phyloP scores from a whole-genome alignment of 2,888 invertebrate genomes.

The Drosophila longiperda region DNA sequence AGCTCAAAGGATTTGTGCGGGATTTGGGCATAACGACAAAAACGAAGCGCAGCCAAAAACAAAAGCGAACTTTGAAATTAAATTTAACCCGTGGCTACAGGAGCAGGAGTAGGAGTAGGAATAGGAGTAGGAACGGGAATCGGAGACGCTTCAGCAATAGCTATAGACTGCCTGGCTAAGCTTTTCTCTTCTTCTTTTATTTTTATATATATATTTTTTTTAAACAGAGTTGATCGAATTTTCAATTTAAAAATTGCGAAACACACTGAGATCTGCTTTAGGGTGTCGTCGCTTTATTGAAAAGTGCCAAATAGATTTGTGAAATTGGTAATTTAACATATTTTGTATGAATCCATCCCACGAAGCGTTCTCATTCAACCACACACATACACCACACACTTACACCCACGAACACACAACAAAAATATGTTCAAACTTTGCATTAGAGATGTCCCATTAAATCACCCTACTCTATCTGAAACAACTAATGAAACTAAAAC shows the following conservation, averaged over 20 bases:
- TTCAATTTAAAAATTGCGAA: slow-evolving; percentile 65
- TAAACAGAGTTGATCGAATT: slow-evolving; percentile 50
- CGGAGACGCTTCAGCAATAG: slow-evolving; percentile 7
- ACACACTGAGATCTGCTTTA: slow-evolving; percentile 7
- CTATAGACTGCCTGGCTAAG: slow-evolving; percentile 46
- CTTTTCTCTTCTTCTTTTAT: slow-evolving; percentile 20
- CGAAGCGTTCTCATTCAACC: not conserved
- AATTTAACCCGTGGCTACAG: slow-evolving; percentile 71
- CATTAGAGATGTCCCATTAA: slow-evolving; percentile 36
- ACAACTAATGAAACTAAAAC: not conserved
- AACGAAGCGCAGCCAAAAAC: slow-evolving; percentile 63
- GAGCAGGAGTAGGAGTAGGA: not conserved
- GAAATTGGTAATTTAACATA: slow-evolving; percentile 70
- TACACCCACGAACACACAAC: not conserved
- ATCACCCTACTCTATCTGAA: not conserved
- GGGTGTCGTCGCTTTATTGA: slow-evolving; percentile 47
- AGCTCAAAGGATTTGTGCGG: slow-evolving; percentile 80
- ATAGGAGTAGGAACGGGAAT: not conserved
- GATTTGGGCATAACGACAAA: slow-evolving; percentile 79
- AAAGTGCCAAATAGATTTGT: slow-evolving; percentile 63
- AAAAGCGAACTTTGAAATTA: slow-evolving; percentile 73
- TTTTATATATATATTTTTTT: slow-evolving; percentile 16
- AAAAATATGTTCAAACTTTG: not conserved
- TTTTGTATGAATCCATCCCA: slow-evolving; percentile 14
- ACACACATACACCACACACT: slow-evolving; percentile 7